Evolutionary conservation across 2,888 invertebrate species (phyloP).

Genomic region (Heteromyza rotundicornis): DNA sequence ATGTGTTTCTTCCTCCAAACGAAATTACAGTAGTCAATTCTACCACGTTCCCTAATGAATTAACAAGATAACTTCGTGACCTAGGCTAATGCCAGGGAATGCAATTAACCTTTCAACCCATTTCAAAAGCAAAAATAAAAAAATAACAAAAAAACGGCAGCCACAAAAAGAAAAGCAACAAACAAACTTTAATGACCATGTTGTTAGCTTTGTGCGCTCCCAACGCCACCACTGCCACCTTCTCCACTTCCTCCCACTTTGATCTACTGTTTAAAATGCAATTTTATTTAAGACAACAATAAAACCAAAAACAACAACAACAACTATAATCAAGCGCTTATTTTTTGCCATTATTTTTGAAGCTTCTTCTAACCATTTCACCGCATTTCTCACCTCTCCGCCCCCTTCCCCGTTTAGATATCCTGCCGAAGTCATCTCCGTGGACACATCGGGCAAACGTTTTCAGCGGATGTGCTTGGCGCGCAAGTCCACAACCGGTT

Average conservation of each 20-base stretch:
- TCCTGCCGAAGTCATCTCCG: slow-evolving; percentile 85
- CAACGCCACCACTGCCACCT: neutral
- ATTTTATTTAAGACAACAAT: slow-evolving; percentile 5
- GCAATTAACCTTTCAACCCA: neutral
- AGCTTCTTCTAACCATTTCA: too few relatives aligned
- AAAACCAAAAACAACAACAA: slow-evolving; percentile 4
- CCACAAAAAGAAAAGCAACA: neutral
- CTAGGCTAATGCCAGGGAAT: slow-evolving; percentile 5
- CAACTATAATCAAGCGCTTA: neutral
- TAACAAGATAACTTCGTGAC: slow-evolving; percentile 35
- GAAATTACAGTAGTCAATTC: too few relatives aligned
- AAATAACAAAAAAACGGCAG: neutral
- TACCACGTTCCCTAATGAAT: slow-evolving; percentile 20
- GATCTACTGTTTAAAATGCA: slow-evolving; percentile 3
- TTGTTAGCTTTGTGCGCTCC: neutral
- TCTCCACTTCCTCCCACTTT: neutral
- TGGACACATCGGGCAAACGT: slow-evolving; percentile 86
- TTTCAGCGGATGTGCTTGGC: slow-evolving; percentile 89
- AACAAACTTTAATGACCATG: neutral
- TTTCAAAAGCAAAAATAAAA: too few relatives aligned
- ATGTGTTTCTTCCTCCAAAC: too few relatives aligned
- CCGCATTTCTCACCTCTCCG: neutral
- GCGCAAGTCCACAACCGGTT: slow-evolving; percentile 74
- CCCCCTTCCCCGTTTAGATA: slow-evolving; percentile 68
- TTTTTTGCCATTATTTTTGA: neutral